A percentile compares a stretch with the other conserved stretches of the same genome.
phyloP scores from a whole-genome alignment of 2,797 vertebrate genomes.

The Diceros bicornis region DNA sequence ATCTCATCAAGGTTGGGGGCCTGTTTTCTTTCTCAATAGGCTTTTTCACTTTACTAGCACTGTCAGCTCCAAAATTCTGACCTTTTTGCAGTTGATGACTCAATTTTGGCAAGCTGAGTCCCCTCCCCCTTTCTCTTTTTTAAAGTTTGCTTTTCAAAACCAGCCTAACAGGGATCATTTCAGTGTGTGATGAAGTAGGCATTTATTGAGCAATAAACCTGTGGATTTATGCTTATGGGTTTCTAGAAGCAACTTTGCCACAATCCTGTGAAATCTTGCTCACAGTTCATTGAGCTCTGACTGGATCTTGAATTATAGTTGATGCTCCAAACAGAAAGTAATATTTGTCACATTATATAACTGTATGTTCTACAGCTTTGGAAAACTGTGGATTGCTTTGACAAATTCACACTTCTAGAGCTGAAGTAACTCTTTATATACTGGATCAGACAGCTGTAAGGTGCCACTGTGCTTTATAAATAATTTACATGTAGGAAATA shows the following conservation, averaged over 20 bases:
- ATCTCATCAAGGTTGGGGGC: constrained; percentile 27
- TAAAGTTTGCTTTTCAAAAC: constrained; percentile 75
- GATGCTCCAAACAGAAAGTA: constrained; percentile 83
- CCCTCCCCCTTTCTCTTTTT: constrained; percentile 42
- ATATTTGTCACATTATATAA: constrained; percentile 84
- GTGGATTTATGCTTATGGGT: constrained; percentile 81
- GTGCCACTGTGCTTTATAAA: not conserved
- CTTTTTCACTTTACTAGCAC: constrained; percentile 45
- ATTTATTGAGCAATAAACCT: constrained; percentile 78
- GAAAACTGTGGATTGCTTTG: constrained; percentile 72
- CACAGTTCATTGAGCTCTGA: constrained; percentile 82
- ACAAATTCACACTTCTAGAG: constrained; percentile 58
- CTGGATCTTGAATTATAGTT: constrained; percentile 83
- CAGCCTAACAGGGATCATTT: constrained; percentile 72
- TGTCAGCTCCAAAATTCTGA: constrained; percentile 67
- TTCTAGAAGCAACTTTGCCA: constrained; percentile 78
- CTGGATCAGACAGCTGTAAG: constrained; percentile 32
- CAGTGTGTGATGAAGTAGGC: constrained; percentile 69
- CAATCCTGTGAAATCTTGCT: constrained; percentile 81
- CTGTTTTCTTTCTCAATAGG: constrained; percentile 54
- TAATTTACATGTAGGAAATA: constrained; percentile 3
- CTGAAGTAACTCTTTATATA: constrained; percentile 54
- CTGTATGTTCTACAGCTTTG: constrained; percentile 76
- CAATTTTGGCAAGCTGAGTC: constrained; percentile 69
- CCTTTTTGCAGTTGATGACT: constrained; percentile 63